Evolutionary conservation across 2,888 invertebrate genomes (phyloP), one percentile per base, ranked within the genome.

Genomic region (Drosophila prolongata): DNA sequence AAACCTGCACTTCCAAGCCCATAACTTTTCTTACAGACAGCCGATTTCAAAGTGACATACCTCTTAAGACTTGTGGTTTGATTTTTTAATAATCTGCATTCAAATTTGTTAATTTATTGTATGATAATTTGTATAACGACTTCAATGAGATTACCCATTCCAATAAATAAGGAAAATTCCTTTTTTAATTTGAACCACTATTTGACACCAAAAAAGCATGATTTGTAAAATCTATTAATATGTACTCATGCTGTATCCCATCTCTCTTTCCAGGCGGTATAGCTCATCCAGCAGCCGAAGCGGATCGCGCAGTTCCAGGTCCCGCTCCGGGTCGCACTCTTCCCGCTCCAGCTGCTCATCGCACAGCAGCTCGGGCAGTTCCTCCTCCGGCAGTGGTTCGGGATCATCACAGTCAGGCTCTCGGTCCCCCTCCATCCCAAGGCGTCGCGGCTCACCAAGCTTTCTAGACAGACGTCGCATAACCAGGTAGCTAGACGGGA

Each of bases 401-500:
- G 90, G 86, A 69, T 89, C 90, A 40, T 91, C 92, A 59, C 89
- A 90, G 60, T 89, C 92, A 11, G 93, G 95, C 78, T 95, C 95
- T 65, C 94, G 96, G 72, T 96, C 97, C 69, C 96, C 96, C n/a
- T 98, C 98, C 68, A 98, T 98, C 92, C 97, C 98, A 55, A 94
- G 98, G 64, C 95, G 98, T 71, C 96, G 96, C 83, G 98, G 98
- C 46, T 98, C 98, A 64, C 98, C 98, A 19, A 97, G 97, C 92
- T 98, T 98, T 93, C 93, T 98, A 73, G 98, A 98, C 93, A 94
- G 98, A 85, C 94, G 98, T 67, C 95, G 98, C 82, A 98, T 98
- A 90, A 98, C 98, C 84, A 98, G 98, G 98, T 98, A 95, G 93
- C 16, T 59, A 38, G 13, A 13, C 1, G 8, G 34, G 34, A 10